Conservation (phyloP, 2,113 vertebrate species). For the Xiphias gladius region DNA sequence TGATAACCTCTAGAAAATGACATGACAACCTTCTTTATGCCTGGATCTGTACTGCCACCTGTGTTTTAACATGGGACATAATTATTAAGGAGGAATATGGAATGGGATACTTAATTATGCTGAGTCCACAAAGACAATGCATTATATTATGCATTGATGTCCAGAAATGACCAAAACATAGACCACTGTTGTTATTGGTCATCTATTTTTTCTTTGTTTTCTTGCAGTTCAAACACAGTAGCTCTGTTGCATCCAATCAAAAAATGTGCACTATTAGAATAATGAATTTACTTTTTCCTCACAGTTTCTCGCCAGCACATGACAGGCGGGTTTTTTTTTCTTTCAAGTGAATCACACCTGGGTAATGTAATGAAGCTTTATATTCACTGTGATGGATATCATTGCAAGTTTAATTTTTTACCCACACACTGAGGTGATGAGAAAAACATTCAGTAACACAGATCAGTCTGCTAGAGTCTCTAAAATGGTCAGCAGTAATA, state of each 20-base stretch:
- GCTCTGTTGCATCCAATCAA: no score
- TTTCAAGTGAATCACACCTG: no score
- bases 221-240: background rate
- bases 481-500: background rate
- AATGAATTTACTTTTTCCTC: no score
- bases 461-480: background rate
- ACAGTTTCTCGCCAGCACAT: no score
- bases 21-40: conserved; percentile 32
- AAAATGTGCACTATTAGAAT: no score
- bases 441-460: background rate
- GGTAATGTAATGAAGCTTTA: no score
- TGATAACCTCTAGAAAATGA: conserved; percentile 46
- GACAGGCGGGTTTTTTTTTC: no score
- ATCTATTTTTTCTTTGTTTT: background rate
- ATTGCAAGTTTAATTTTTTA: background rate
- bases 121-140: conserved; percentile 15
- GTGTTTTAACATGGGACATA: conserved; percentile 40
- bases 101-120: conserved; percentile 24
- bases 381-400: no score
- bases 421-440: background rate
- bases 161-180: conserved; percentile 23
- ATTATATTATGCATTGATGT: conserved; percentile 7
- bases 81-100: conserved; percentile 2
- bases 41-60: conserved; percentile 28
- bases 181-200: background rate